Evolutionary conservation across 1,140 invertebrate genomes (phyloP).

Genomic region (Colletes gigas): DNA sequence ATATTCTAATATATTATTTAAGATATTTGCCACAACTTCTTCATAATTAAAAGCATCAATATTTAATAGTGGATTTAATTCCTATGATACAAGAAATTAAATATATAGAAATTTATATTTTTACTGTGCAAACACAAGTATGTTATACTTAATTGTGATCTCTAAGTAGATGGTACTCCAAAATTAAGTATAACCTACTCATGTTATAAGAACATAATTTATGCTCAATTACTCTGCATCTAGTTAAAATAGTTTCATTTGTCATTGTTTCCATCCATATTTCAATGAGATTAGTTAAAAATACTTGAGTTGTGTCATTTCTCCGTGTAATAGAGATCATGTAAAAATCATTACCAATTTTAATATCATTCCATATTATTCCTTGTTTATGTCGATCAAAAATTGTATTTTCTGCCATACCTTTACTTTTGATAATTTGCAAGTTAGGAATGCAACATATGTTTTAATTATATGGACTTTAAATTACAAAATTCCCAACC

Average conservation of each 20-base stretch:
- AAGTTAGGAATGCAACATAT: neutral
- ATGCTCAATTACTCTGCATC: conserved; percentile 65
- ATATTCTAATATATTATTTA: conserved; percentile 61
- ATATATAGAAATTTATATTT: neutral
- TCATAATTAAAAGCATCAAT: conserved; percentile 57
- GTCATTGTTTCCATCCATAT: conserved; percentile 70
- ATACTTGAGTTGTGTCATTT: conserved; percentile 58
- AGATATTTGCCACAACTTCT: conserved; percentile 60
- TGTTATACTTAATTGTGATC: neutral
- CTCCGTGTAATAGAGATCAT: conserved; percentile 60
- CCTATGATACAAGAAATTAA: conserved; percentile 49
- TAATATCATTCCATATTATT: conserved; percentile 49
- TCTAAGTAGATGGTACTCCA: neutral
- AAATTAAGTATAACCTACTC: neutral
- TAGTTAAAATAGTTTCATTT: conserved; percentile 60
- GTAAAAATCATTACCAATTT: conserved; percentile 59
- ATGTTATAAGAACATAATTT: conserved; percentile 8
- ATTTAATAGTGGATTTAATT: conserved; percentile 70
- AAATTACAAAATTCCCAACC: neutral
- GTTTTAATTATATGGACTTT: neutral
- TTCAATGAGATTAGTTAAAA: conserved; percentile 69
- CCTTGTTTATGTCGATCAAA: neutral
- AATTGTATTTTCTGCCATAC: neutral
- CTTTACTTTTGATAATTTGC: neutral
- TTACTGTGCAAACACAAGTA: neutral